Percentiles rank a stretch among this genome's conserved stretches.
Conservation (phyloP, 2,797 vertebrate species). For the Sebastes itinus region DNA sequence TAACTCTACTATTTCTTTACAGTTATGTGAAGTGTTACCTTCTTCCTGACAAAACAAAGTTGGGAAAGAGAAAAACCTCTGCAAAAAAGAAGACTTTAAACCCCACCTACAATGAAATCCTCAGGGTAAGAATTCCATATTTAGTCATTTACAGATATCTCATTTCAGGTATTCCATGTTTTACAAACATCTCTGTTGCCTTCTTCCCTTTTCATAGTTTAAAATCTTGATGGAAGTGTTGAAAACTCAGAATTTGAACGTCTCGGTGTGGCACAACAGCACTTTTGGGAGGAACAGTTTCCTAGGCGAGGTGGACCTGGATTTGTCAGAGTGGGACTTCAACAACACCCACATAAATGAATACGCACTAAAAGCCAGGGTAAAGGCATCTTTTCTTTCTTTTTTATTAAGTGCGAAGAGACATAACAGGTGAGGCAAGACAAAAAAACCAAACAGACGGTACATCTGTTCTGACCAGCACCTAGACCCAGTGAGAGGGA, state of each 20-base stretch:
- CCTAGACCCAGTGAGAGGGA: too few species aligned
- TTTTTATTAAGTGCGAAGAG: too few species aligned
- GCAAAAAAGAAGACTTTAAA: slow-evolving; percentile 93
- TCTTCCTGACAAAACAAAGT: slow-evolving; percentile 90
- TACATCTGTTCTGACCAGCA: too few species aligned
- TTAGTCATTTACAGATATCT: not conserved
- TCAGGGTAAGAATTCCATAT: slow-evolving; percentile 82
- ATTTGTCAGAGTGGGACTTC: slow-evolving; percentile 91
- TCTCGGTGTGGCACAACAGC: slow-evolving; percentile 95
- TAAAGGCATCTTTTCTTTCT: slow-evolving; percentile 55
- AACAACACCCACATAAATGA: slow-evolving; percentile 89
- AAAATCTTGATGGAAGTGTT: slow-evolving; percentile 85
- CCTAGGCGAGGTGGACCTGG: slow-evolving; percentile 91
- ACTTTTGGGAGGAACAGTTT: slow-evolving; percentile 92
- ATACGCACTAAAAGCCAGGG: slow-evolving; percentile 88
- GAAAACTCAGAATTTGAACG: slow-evolving; percentile 85
- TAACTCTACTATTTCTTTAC: slow-evolving; percentile 32
- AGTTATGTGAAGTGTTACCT: slow-evolving; percentile 97
- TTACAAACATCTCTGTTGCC: not conserved
- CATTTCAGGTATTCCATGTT: not conserved
- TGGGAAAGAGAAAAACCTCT: slow-evolving; percentile 93
- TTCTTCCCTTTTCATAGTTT: slow-evolving; percentile 80
- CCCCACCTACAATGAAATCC: slow-evolving; percentile 93
- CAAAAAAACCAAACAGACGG: too few species aligned
- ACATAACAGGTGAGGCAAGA: too few species aligned